Evolutionary conservation across 2,797 vertebrate genomes (phyloP), one percentile per base, ranked within the genome.

Genomic region (Malurus leucopterus): DNA sequence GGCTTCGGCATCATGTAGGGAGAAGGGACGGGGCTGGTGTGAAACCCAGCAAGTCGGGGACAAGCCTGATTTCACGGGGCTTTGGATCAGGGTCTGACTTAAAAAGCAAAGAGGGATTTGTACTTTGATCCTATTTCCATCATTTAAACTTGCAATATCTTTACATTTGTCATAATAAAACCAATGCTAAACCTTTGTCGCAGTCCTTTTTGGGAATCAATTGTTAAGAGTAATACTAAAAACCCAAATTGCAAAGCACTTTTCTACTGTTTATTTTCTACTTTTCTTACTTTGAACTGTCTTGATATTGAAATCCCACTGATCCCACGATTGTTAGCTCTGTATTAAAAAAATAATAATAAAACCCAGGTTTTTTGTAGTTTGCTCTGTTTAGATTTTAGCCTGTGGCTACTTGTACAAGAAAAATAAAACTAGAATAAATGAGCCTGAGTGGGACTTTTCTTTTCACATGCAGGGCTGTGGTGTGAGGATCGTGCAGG

Each of bases 321-420:
- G 96, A 96, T 96, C 92, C 95, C 96, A 91, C 38, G 96, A 95
- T 95, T 94, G 92, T 93, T 87, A 94, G 91, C 97, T 95, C 86
- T 94, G 95, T 95, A 96, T 96, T 89, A 96, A 96, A 93, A 90
- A 78, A 43, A 77, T 49, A 74, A 67, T 23, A 55, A 72, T 38
- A 51, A 92, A 82, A 27, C 32, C 34, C 79, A 49, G n/a, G 46
- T 58, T 94, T 96, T 98, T 98, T 96, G 98, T 98, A 98, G 97
- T 96, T 98, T 97, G 96, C 97, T 92, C 93, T 91, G 93, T 91
- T 91, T 94, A 86, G 97, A 96, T 94, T 98, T 98, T 97, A 98
- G 98, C 98, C 98, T 98, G 97, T 97, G 98, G 98, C 97, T 96
- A 98, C 96, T 97, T 97, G 97, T 97, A 95, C 96, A 95, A 97